Evolutionary conservation across 2,888 invertebrate genomes (phyloP), one percentile per base, ranked within the genome.

Genomic region (Blastobasis lacticolella): DNA sequence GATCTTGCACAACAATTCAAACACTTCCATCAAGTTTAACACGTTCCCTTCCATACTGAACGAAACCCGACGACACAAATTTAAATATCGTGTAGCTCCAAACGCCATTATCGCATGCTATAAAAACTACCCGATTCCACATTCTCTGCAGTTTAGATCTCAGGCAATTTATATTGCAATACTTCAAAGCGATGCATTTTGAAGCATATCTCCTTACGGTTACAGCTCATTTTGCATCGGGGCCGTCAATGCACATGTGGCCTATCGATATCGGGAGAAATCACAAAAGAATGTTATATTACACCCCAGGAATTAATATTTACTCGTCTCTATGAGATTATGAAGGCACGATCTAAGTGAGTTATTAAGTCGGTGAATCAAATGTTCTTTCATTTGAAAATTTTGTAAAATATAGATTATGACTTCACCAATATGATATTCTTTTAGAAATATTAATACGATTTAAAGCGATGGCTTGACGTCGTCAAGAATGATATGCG

Each of bases 61-160:
- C 42, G 9, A n/a, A 42, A 42, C 10, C 10, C 8, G 42, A 42
- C 38, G 10, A 23, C 23, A 23, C 23, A 23, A 23, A 23, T 23
- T 23, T 23, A 23, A 23, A 23, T 23, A 23, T 23, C 23, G 23
- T 23, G 23, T 23, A 23, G 23, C 23, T 23, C 23, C 23, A 23
- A 23, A 23, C 23, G 38, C 40, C 10, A 54, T 50, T 59, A 60
- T 59, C 61, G 23, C 23, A 23, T 23, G 70, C 62, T 60, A 77
- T 76, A 77, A 75, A 66, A 56, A 67, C 67, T 68, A 71, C 71
- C 68, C 66, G 71, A 75, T 77, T 76, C 73, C 71, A 73, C 76
- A 76, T 78, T 76, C 74, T 61, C 60, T 66, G 61, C 64, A 63
- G 69, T 64, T 73, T 71, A 73, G 71, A 72, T 66, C 67, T 62